Evolutionary conservation across 53 echinoderm and acorn worm species (phyloP).

Genomic region (Glandiceps talaboti): DNA sequence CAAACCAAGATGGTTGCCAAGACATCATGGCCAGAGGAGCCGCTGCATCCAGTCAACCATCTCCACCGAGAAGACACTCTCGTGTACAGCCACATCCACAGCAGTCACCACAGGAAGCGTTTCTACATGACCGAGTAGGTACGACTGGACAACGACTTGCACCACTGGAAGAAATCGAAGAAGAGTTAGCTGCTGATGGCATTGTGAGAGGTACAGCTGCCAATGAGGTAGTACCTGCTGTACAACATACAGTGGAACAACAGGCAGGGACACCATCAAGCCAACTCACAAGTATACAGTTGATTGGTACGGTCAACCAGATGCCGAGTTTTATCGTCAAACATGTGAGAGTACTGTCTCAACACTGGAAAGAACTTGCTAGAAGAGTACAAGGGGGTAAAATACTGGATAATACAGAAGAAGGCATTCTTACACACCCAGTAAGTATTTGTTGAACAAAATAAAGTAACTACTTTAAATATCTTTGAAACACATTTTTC

Average conservation of each 20-base stretch:
- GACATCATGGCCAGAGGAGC: not conserved
- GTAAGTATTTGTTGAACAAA: too few species aligned
- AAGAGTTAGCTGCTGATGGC: not conserved
- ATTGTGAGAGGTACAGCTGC: not conserved
- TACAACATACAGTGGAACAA: too few species aligned
- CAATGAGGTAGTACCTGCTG: not conserved
- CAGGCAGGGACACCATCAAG: not conserved
- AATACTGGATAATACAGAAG: too few species aligned
- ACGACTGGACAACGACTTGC: not conserved
- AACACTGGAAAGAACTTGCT: too few species aligned
- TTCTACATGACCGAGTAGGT: not conserved
- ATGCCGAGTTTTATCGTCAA: not conserved
- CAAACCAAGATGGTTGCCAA: not conserved
- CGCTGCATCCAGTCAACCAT: not conserved
- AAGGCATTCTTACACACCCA: too few species aligned
- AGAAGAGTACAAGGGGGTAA: too few species aligned
- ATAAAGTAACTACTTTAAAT: too few species aligned
- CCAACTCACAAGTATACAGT: too few species aligned
- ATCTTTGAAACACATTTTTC: too few species aligned
- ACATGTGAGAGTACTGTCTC: not conserved
- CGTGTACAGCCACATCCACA: not conserved
- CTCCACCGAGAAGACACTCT: not conserved
- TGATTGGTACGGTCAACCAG: not conserved
- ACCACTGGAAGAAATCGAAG: not conserved
- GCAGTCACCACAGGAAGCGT: not conserved